Conservation (phyloP, 2,797 vertebrate genomes). For the Poeciliopsis turneri region DNA sequence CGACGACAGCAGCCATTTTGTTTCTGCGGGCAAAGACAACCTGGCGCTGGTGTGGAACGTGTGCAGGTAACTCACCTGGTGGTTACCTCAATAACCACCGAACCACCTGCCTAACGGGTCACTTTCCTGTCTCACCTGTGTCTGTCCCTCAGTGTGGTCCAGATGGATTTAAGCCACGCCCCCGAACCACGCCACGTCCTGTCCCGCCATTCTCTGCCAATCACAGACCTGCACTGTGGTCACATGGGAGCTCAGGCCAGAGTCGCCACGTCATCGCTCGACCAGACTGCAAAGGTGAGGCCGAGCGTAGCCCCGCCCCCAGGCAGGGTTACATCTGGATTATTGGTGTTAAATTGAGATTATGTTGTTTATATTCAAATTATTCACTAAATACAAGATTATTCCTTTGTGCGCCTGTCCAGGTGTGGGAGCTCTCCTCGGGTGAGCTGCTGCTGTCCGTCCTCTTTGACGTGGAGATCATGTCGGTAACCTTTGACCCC, state of each 20-base stretch:
- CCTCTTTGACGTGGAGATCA: slow-evolving; percentile 91
- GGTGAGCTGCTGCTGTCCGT: slow-evolving; percentile 92
- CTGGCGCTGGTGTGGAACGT: slow-evolving; percentile 91
- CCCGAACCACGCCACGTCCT: slow-evolving; percentile 90
- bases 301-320: background rate
- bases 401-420: slow-evolving; percentile 10
- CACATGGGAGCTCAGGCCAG: slow-evolving; percentile 90
- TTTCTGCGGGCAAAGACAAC: slow-evolving; percentile 95
- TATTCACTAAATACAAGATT: background rate
- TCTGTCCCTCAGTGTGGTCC: slow-evolving; percentile 83
- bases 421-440: slow-evolving; percentile 96
- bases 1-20: slow-evolving; percentile 92
- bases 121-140: background rate
- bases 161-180: slow-evolving; percentile 84
- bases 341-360: background rate
- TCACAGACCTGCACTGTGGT: slow-evolving; percentile 95
- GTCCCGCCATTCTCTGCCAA: slow-evolving; percentile 91
- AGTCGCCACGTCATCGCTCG: slow-evolving; percentile 89
- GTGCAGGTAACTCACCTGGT: slow-evolving; percentile 80
- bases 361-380: background rate
- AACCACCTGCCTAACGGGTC: background rate
- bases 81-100: background rate
- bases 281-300: slow-evolving; percentile 93
- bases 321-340: background rate
- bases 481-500: slow-evolving; percentile 92